Base-by-base conservation (phyloP, 1,140 invertebrate genomes). In the Drosophila sucinea region DNA sequence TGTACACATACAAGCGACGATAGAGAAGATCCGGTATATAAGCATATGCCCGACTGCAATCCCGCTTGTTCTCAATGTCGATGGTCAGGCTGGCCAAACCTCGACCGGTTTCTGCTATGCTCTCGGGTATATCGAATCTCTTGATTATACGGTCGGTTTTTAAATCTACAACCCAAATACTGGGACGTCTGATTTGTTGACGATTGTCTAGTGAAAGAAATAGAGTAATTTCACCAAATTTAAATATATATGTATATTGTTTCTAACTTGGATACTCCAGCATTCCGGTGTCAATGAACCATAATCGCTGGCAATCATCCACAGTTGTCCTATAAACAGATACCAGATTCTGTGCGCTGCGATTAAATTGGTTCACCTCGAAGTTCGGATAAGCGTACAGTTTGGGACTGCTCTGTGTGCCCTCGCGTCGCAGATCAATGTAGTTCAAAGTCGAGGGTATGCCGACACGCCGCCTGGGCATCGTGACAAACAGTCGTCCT, bases 11-110 rank as follows among this genome's bases (percentile, higher is more conserved):
- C 3, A 96, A 71, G 1, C 94, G 95, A 35, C 94, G 94, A 4
- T 93, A 95, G 1, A 94, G 93, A 4, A 96, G 90, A 91, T 96
- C 96, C 0, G 95, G 94, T 64, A 96, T 93, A 70, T 97, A 97
- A 1, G 95, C 95, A 90, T 93, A 95, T 0, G 96, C 95, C 29
- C 95, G 92, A 23, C 93, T 92, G 69, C 96, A 97, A 1, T 93
- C 33, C 0, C 93, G 79, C 0, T 92, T 77, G 4, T 93, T 91
- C 0, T 95, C 94, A 56, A 58, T 58, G 68, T 97, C 96, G 1
- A 96, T 93, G 0, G 94, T 93, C 17, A 95, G 93, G 63, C 95
- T 95, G 0, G 95, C 95, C 55, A 96, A 92, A 61, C 94, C 94
- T 79, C 80, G 79, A 29, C 91, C 91, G 1, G 81, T 84, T 2